Evolutionary conservation across 2,113 vertebrate genomes (phyloP).

Genomic region (Natator depressus): DNA sequence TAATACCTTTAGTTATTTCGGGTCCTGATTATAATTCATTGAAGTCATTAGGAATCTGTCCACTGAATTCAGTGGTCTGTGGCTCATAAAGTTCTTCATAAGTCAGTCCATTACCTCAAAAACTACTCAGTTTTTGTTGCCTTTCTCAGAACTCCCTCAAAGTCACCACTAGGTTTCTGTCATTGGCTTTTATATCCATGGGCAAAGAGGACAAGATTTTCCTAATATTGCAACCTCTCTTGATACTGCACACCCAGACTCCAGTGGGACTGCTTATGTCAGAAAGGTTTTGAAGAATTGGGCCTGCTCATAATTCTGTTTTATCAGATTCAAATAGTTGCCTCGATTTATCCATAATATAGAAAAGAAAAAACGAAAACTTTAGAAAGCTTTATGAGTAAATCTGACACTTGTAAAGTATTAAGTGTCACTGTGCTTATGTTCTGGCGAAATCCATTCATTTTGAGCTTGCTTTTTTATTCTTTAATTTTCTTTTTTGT

Average conservation of each 20-base stretch:
- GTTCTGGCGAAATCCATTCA: neutral
- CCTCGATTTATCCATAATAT: neutral
- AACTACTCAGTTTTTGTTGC: neutral
- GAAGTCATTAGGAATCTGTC: neutral
- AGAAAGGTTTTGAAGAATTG: too few relatives aligned
- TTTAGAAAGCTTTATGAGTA: neutral
- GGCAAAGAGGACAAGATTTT: neutral
- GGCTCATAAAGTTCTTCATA: rapidly evolving
- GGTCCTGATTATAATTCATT: neutral
- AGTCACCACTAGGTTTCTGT: neutral
- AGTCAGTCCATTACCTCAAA: neutral
- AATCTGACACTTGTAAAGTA: neutral
- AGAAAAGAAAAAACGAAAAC: neutral
- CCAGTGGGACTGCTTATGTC: neutral
- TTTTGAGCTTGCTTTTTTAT: neutral
- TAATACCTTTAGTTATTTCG: neutral
- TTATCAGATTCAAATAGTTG: neutral
- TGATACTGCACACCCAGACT: neutral
- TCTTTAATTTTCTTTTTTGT: neutral
- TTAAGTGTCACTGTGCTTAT: neutral
- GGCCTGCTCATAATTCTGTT: too few relatives aligned
- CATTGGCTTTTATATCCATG: neutral
- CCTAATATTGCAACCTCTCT: neutral
- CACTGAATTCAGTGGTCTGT: neutral
- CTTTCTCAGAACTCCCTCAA: neutral